Evolutionary conservation across 2,888 invertebrate species (phyloP), one percentile per base, ranked within the genome.

Genomic region (Drosophila nr. perissopoda): DNA sequence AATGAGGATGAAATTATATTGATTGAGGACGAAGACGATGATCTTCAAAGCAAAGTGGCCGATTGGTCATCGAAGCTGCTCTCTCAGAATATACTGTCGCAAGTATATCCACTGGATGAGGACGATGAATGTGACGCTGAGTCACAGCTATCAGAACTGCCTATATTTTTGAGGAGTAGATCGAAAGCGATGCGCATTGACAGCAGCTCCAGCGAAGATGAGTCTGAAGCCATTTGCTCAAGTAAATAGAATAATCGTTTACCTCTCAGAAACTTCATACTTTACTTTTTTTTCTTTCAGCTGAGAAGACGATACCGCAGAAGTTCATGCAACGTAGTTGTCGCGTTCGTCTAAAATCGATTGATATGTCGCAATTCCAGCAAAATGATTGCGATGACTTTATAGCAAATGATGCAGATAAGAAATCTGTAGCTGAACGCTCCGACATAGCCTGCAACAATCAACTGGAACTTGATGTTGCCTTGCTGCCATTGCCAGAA

Each of bases 1-100:
- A 54, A 72, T 33, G 79, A 76, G 0, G 76, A 83, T 36, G 82
- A 89, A 8, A 56, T 83, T 2, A 52, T 76, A 31, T 63, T 74
- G 8, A 81, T 90, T 49, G 85, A 90, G 21, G 91, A 91, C 10
- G 90, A 90, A 0, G 92, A 92, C 53, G 82, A 90, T 16, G 91
- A 82, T 13, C 64, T 91, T 0, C 83, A 86, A 29, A 75, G 70
- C 13, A 91, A 91, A 76, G 90, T 91, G 1, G 76, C 84, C 2
- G 83, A 76, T 58, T 92, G 92, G 92, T 89, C 92, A 6, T 72
- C 74, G 0, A 91, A 85, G 64, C 66, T 92, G 38, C 82, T 88
- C 18, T 91, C 91, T 8, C 91, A 92, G 25, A 90, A 77, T 42
- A 54, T 81, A 10, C 71, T 84, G 73, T 92, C 92, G 0, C 92